Percentiles rank a stretch among this genome's conserved stretches.
Conservation (phyloP, 2,888 invertebrate species). For the Cephalotes varians region DNA sequence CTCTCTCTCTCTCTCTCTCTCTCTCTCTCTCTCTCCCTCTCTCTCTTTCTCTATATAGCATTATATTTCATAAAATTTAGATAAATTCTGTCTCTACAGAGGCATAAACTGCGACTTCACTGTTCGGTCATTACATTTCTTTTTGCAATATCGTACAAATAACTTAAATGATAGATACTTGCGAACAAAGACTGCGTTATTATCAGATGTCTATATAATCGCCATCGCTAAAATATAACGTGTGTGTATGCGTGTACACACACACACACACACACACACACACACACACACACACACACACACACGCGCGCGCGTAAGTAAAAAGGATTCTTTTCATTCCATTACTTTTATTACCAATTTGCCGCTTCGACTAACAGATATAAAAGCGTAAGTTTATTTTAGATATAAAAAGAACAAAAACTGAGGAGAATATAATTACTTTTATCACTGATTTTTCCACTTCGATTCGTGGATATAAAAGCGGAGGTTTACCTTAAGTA, state of each 20-base stretch:
- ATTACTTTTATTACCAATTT: background rate
- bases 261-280: background rate
- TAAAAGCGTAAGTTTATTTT: constrained; percentile 4
- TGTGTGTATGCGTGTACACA: background rate
- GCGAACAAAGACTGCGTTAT: background rate
- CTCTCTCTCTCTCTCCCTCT: background rate
- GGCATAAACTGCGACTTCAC: background rate
- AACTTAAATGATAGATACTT: background rate
- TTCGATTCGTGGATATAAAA: background rate
- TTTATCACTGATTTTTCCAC: constrained; percentile 8
- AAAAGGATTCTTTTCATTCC: background rate
- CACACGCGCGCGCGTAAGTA: background rate
- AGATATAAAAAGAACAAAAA: background rate
- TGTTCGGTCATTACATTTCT: constrained; percentile 6
- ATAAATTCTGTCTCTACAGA: background rate
- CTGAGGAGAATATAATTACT: constrained; percentile 16
- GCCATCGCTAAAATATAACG: background rate
- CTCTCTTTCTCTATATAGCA: background rate
- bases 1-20: background rate
- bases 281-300: too few relatives aligned
- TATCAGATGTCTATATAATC: background rate
- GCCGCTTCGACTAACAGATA: background rate
- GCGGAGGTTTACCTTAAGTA: constrained; percentile 4
- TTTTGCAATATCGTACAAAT: constrained; percentile 13
- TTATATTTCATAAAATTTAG: constrained; percentile 15